Conservation (phyloP, 2,888 invertebrate genomes). For the Malachius bipustulatus region DNA sequence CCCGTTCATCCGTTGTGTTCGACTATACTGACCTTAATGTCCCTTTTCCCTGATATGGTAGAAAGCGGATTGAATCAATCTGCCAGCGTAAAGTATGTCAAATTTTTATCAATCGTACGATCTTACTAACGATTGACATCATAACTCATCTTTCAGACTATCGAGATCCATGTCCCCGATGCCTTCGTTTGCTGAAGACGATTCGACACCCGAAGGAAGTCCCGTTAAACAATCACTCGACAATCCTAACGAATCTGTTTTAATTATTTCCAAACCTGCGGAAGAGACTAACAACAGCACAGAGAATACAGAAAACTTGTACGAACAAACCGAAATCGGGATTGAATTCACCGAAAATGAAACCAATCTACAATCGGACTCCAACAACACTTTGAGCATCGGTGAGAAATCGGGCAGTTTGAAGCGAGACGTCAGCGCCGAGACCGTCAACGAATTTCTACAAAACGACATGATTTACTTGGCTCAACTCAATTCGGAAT, state of each 20-base stretch:
- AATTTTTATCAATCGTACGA: background rate
- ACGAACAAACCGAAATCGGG: slow-evolving; percentile 26
- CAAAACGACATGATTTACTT: slow-evolving; percentile 49
- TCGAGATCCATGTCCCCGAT: slow-evolving; percentile 62
- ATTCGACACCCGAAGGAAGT: slow-evolving; percentile 28
- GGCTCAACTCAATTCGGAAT: slow-evolving; percentile 53
- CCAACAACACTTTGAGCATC: slow-evolving; percentile 18
- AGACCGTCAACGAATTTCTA: slow-evolving; percentile 42
- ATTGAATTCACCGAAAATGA: slow-evolving; percentile 34
- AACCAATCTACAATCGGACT: slow-evolving; percentile 25
- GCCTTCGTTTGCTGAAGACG: slow-evolving; percentile 48
- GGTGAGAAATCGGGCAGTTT: background rate
- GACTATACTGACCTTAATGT: slow-evolving; percentile 75
- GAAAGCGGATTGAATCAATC: slow-evolving; percentile 74
- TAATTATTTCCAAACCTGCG: slow-evolving; percentile 17
- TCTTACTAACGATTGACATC: background rate
- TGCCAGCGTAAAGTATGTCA: slow-evolving; percentile 64
- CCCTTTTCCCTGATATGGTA: slow-evolving; percentile 80
- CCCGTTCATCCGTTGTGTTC: slow-evolving; percentile 85
- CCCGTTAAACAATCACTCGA: slow-evolving; percentile 18
- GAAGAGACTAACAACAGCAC: slow-evolving; percentile 15
- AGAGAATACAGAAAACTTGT: slow-evolving; percentile 17
- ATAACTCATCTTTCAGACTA: slow-evolving; percentile 37
- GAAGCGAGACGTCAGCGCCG: background rate
- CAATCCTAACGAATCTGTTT: slow-evolving; percentile 6